Evolutionary conservation across 2,888 invertebrate genomes (phyloP).

Genomic region (Phengaris alcon): DNA sequence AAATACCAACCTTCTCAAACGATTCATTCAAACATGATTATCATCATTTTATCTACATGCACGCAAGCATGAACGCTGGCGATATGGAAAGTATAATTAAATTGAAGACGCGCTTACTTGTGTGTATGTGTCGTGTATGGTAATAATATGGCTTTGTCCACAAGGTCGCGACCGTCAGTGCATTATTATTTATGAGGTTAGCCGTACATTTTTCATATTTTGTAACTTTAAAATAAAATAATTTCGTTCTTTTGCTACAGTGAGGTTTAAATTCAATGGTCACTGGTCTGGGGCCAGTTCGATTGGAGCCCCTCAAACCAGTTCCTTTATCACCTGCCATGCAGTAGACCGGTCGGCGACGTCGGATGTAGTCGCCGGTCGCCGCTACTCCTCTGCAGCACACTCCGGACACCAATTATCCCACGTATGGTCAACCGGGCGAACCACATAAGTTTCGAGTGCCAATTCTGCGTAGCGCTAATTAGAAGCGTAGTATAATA

Average conservation of each 20-base stretch:
- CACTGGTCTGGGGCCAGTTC: neutral
- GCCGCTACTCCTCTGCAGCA: neutral
- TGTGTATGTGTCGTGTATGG: neutral
- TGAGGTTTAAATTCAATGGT: neutral
- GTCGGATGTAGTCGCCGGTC: neutral
- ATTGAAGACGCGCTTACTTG: neutral
- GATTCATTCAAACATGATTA: no score
- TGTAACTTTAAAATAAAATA: neutral
- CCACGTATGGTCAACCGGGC: neutral
- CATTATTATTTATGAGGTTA: neutral
- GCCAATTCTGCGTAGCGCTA: neutral
- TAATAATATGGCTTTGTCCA: constrained; percentile 9
- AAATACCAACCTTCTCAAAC: no score
- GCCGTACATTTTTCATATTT: neutral
- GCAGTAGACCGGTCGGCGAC: neutral
- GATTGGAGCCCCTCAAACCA: neutral
- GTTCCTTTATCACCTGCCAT: neutral
- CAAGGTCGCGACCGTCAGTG: constrained; percentile 7
- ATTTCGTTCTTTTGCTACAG: neutral
- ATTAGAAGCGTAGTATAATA: neutral
- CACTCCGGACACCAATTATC: neutral
- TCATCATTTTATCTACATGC: no score
- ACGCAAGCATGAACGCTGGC: no score
- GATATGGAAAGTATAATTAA: neutral
- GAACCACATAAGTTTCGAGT: neutral